phyloP scores from a whole-genome alignment of 92 coral and sea anemone species.

The Epizoanthus rinbou region DNA sequence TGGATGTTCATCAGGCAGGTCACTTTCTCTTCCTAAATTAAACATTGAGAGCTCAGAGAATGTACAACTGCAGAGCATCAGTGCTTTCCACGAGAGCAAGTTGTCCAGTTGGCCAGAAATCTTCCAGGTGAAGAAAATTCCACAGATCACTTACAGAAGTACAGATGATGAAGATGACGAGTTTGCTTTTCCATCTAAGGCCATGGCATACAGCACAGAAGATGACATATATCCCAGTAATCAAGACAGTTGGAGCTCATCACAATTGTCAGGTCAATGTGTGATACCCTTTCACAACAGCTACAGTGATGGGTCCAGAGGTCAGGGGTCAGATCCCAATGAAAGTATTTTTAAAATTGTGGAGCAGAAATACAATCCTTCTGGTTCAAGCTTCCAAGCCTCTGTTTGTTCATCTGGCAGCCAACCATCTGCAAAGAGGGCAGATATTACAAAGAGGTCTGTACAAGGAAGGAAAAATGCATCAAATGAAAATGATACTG shows the following conservation, averaged over 20 bases:
- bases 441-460: not conserved
- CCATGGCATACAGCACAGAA: slow-evolving; percentile 31
- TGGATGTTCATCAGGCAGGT: slow-evolving; percentile 2
- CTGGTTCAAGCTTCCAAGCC: slow-evolving; percentile 28
- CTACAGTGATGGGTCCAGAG: not conserved
- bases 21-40: slow-evolving; percentile 29
- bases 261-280: not conserved
- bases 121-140: slow-evolving; percentile 29
- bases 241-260: not conserved
- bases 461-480: slow-evolving; percentile 34
- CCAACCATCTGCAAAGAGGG: not conserved
- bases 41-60: slow-evolving; percentile 32
- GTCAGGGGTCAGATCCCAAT: slow-evolving; percentile 24
- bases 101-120: slow-evolving; percentile 39
- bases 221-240: slow-evolving; percentile 6
- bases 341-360: not conserved
- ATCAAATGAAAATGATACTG: slow-evolving; percentile 44
- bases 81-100: slow-evolving; percentile 40
- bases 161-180: slow-evolving; percentile 44
- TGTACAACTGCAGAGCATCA: not conserved
- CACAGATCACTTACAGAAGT: slow-evolving; percentile 29
- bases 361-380: not conserved
- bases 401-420: not conserved
- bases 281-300: not conserved
- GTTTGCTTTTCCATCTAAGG: slow-evolving; percentile 28